phyloP scores from a whole-genome alignment of 2,888 invertebrate species.

The Teleogryllus oceanicus region DNA sequence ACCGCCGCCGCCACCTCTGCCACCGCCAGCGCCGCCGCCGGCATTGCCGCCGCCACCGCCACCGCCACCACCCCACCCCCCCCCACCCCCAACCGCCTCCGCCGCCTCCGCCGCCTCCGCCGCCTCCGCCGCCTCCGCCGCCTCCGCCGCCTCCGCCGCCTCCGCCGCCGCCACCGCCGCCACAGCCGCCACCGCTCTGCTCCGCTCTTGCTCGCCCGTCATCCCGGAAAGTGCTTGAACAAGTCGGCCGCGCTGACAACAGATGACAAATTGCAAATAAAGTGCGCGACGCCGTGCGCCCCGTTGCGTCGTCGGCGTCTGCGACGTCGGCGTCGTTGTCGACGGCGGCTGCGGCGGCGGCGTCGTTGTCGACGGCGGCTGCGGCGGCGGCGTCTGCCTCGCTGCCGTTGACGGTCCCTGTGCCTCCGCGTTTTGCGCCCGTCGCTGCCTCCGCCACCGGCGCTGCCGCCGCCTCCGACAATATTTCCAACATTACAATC shows the following conservation, averaged over 20 bases:
- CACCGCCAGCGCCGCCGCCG: neutral
- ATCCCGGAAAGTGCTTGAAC: slow-evolving; percentile 10
- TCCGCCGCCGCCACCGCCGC: neutral
- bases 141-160: neutral
- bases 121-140: neutral
- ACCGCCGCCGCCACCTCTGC: neutral
- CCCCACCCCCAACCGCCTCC: too few species aligned
- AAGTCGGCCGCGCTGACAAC: slow-evolving; percentile 8
- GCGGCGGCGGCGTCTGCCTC: too few species aligned
- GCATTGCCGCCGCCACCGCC: neutral
- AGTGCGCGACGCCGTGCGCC: slow-evolving; percentile 3
- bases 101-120: neutral
- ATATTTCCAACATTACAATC: too few species aligned
- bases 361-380: too few species aligned
- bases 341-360: neutral
- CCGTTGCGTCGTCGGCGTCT: neutral
- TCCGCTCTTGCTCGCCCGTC: slow-evolving; percentile 18
- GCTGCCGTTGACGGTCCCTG: too few species aligned
- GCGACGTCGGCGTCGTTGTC: neutral
- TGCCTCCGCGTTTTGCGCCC: too few species aligned
- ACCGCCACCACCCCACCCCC: neutral
- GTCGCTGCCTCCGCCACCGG: too few species aligned
- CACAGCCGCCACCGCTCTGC: neutral
- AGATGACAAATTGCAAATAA: slow-evolving; percentile 18
- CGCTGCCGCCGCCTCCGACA: too few species aligned